Base-by-base conservation (phyloP, 2,797 vertebrate species). In the Remorina albescens region DNA sequence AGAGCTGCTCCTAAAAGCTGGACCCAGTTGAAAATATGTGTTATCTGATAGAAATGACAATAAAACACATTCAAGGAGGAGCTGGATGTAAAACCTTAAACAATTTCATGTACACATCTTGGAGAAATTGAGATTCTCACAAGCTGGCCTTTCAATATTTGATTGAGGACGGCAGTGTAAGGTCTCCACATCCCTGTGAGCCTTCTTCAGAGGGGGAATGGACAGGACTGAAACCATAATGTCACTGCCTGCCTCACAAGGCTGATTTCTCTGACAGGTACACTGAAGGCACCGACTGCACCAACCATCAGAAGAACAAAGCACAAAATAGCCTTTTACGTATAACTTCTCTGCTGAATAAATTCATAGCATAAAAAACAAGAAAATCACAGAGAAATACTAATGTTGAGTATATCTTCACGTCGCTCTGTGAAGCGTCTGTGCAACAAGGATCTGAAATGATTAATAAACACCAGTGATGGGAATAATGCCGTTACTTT, bases 211-310 rank as follows among this genome's bases (percentile, higher is more conserved):
- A 5, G n/a, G 46, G 32, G 42, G 30, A 56, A 41, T 25, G 23
- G 6, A 15, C 21, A 53, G 16, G 11, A 63, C 57, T 28, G 19
- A 44, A 23, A 63, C 16, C 42, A 51, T 26, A 54, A 36, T 6
- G 25, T 8, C 25, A 39, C 30, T n/a, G n/a, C 23, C 15, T 53
- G 36, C 60, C 8, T 42, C 42, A 28, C 61, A 54, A 19, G 23
- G 32, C 2, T 70, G 67, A 57, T 75, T 44, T 53, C 8, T 37
- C 63, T 39, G 19, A 63, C 5, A 7, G 8, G 50, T 47, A 30
- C 15, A 57, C 32, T 9, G 37, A 76, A 57, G 60, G 65, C 25
- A 25, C 30, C 1, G 15, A 66, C 5, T 21, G 2, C 23, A 59
- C 12, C 6, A 25, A 30, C 56, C 37, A 49, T 51, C 47, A 41